These are phyloP conservation scores for Drosophila truncata DNA, from an alignment of 1,140 invertebrate species.

Conservation along the genomic window DNA sequence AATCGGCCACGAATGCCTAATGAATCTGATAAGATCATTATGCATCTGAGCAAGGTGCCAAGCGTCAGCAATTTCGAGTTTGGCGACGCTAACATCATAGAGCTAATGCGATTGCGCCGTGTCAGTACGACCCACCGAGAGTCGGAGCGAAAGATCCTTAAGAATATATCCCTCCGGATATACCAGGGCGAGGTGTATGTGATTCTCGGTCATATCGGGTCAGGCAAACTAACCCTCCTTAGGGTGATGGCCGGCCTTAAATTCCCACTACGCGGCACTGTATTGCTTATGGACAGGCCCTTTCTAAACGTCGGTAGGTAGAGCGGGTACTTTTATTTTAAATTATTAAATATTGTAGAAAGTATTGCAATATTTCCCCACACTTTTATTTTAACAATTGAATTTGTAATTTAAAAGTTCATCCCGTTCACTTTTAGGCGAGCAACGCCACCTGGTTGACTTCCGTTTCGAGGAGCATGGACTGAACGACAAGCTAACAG, in stretches of 20 bases:
- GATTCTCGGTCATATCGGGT: slow-evolving; percentile 91
- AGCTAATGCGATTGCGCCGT: slow-evolving; percentile 53
- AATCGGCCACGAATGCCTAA: slow-evolving; percentile 10
- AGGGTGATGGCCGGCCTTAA: slow-evolving; percentile 93
- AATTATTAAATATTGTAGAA: background rate
- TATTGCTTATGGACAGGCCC: slow-evolving; percentile 29
- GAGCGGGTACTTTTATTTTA: background rate
- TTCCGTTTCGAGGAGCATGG: slow-evolving; percentile 62
- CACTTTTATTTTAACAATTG: too few species aligned
- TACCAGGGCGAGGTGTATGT: slow-evolving; percentile 88
- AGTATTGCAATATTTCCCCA: background rate
- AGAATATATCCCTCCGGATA: slow-evolving; percentile 89
- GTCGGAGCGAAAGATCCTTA: slow-evolving; percentile 87
- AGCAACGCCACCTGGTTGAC: slow-evolving; percentile 30
- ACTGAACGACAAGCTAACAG: slow-evolving; percentile 47
- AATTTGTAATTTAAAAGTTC: background rate
- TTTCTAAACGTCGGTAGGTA: slow-evolving; percentile 15
- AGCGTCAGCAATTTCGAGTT: slow-evolving; percentile 70
- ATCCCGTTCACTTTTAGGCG: background rate
- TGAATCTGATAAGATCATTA: background rate
- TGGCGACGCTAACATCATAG: slow-evolving; percentile 57
- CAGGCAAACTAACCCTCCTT: slow-evolving; percentile 91
- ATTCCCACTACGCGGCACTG: slow-evolving; percentile 69
- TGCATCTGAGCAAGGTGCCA: slow-evolving; percentile 30
- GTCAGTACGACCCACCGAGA: slow-evolving; percentile 44